Evolutionary conservation across 2,797 vertebrate genomes (phyloP).

Genomic region (Hippocampus kuda): DNA sequence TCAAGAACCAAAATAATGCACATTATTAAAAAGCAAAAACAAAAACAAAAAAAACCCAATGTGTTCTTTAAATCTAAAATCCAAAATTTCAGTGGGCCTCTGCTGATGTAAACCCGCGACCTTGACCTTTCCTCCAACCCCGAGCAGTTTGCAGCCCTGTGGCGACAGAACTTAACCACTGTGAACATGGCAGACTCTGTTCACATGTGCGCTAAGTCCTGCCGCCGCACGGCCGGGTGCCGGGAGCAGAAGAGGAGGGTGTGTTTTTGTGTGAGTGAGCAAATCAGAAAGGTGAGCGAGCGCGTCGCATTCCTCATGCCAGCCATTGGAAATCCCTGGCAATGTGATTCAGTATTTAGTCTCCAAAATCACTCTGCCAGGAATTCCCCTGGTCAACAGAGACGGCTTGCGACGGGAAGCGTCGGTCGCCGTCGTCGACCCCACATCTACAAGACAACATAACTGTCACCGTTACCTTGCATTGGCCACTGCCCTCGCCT

Average conservation of each 20-base stretch:
- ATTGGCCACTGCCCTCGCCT: not conserved
- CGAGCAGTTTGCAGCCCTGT: slow-evolving; percentile 44
- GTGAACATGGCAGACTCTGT: slow-evolving; percentile 81
- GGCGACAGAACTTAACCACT: slow-evolving; percentile 94
- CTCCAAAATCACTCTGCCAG: slow-evolving; percentile 93
- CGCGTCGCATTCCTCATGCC: slow-evolving; percentile 56
- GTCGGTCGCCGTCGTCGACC: not conserved
- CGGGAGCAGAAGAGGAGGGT: slow-evolving; percentile 15
- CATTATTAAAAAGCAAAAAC: not conserved
- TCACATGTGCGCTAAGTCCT: slow-evolving; percentile 94
- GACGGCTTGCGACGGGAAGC: slow-evolving; percentile 14
- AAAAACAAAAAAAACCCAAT: not conserved
- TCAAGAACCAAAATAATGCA: not conserved
- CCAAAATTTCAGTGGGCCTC: not conserved
- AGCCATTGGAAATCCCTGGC: slow-evolving; percentile 98
- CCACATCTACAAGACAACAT: not conserved
- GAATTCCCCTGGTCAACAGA: slow-evolving; percentile 87
- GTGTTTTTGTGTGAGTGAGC: slow-evolving; percentile 14
- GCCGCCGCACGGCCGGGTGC: slow-evolving; percentile 58
- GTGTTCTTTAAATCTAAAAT: not conserved
- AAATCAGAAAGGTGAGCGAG: slow-evolving; percentile 13
- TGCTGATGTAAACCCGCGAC: not conserved
- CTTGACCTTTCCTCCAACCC: not conserved
- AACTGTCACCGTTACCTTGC: not conserved
- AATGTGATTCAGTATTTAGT: slow-evolving; percentile 86